A percentile compares a stretch with the other conserved stretches of the same genome.
Evolutionary conservation across 2,797 vertebrate genomes (phyloP).

Genomic region (Anas capensis): DNA sequence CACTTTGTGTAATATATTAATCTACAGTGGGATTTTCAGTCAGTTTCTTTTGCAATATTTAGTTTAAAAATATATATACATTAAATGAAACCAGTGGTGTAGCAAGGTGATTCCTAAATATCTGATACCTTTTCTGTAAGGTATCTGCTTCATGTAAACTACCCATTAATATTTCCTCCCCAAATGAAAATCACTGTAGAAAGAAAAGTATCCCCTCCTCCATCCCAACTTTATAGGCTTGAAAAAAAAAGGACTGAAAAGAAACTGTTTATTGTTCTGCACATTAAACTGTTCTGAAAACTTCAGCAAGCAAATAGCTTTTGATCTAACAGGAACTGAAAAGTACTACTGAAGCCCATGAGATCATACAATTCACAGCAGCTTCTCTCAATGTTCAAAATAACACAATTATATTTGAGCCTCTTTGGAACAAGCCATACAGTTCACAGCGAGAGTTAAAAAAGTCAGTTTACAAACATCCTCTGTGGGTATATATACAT

Average conservation of each 20-base stretch:
- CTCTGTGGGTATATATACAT: not conserved
- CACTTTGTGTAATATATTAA: not conserved
- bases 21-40: constrained; percentile 14
- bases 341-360: not conserved
- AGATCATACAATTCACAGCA: not conserved
- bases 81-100: not conserved
- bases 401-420: not conserved
- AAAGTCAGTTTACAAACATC: not conserved
- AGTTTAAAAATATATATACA: not conserved
- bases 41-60: constrained; percentile 27
- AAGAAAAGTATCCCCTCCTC: not conserved
- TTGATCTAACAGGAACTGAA: not conserved
- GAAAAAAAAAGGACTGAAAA: constrained; percentile 12
- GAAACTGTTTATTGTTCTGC: not conserved
- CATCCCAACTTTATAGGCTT: not conserved
- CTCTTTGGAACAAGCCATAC: not conserved
- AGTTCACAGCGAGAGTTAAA: not conserved
- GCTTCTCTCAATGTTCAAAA: not conserved
- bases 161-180: not conserved
- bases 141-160: not conserved
- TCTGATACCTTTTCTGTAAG: not conserved
- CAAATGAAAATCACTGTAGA: not conserved
- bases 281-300: not conserved
- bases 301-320: not conserved
- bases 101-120: not conserved